Base-by-base conservation (phyloP, 2,113 vertebrate species). In the Anser cygnoides region DNA sequence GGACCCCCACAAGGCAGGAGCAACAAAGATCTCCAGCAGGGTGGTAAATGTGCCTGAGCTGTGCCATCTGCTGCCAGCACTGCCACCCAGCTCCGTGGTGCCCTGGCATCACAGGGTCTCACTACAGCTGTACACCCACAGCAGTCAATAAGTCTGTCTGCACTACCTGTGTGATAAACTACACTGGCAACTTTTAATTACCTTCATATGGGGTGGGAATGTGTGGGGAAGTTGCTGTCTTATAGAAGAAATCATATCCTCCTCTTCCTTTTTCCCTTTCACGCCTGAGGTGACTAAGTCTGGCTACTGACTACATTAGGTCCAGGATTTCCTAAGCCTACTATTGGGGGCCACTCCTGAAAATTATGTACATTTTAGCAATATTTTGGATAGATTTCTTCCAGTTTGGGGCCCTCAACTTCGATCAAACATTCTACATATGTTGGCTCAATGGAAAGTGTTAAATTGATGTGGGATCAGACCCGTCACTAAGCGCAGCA, bases 131-230 rank as follows among this genome's bases (percentile, higher is more conserved):
- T 65, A 50, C 31, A 33, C 46, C 46, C 31, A 54, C 37, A 28
- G 37, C 16, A 41, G 39, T 25, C 35, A 37, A 4, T 72, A 83
- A 65, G 25, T 44, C 78, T 88, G 76, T 68, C 88, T 87, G 61
- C 33, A 44, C 52, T 81, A 78, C 46, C 39, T 41, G 61, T 33
- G 19, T 75, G 66, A 72, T 65, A 73, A 91, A 70, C 74, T 68
- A 50, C 58, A 62, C 28, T 28, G 78, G 66, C 43, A 87, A 82
- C 41, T 87, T 95, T 43, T 92, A 94, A 87, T 87, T 92, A 93
- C 62, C 86, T 96, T 74, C 54, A 92, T 84, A 87, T 65, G 84
- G 50, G 20, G 41, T 73, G 78, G 39, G 71, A 86, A 19, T 17
- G 15, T 67, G 46, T 52, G 59, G 13, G n/a, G 70, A 91, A 94